A percentile compares a stretch with the other conserved stretches of the same genome.
Evolutionary conservation across 23 tunicate genomes (phyloP).

Genomic region (Trididemnum nubilum): DNA sequence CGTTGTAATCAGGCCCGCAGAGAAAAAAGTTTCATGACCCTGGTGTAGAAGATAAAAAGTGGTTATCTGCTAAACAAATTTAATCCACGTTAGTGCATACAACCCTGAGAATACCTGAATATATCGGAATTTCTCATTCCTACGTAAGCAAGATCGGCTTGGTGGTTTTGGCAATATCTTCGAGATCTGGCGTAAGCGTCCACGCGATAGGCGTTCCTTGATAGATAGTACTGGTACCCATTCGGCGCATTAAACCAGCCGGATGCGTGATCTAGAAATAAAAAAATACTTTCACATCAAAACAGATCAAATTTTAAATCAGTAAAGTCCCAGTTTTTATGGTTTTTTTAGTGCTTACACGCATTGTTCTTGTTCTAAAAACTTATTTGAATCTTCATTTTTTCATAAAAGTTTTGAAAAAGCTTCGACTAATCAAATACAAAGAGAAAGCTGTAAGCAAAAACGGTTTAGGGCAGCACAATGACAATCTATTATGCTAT

Average conservation of each 20-base stretch:
- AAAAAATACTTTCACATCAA: background rate
- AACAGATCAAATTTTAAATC: background rate
- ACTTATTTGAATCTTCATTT: too few species aligned
- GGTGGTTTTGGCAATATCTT: slow-evolving; percentile 43
- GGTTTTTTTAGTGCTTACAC: too few species aligned
- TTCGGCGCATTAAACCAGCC: slow-evolving; percentile 74
- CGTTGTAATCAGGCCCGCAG: background rate
- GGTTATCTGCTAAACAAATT: too few species aligned
- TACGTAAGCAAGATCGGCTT: slow-evolving; percentile 42
- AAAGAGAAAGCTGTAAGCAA: too few species aligned
- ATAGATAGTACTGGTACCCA: slow-evolving; percentile 62
- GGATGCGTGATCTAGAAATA: slow-evolving; percentile 14
- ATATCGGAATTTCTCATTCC: slow-evolving; percentile 48
- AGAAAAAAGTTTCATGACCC: background rate
- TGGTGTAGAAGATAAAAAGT: too few species aligned
- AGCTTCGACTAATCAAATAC: too few species aligned
- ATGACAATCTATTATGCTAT: too few species aligned
- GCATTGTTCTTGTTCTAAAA: too few species aligned
- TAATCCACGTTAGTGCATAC: too few species aligned
- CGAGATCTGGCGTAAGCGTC: slow-evolving; percentile 47
- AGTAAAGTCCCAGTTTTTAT: too few species aligned
- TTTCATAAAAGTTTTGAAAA: too few species aligned
- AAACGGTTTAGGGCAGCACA: too few species aligned
- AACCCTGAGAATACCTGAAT: slow-evolving; percentile 43
- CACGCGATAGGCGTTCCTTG: slow-evolving; percentile 40